Percentiles rank a stretch among this genome's conserved stretches.
Evolutionary conservation across 2,888 invertebrate species (phyloP).

Genomic region (Cheilosia variabilis): DNA sequence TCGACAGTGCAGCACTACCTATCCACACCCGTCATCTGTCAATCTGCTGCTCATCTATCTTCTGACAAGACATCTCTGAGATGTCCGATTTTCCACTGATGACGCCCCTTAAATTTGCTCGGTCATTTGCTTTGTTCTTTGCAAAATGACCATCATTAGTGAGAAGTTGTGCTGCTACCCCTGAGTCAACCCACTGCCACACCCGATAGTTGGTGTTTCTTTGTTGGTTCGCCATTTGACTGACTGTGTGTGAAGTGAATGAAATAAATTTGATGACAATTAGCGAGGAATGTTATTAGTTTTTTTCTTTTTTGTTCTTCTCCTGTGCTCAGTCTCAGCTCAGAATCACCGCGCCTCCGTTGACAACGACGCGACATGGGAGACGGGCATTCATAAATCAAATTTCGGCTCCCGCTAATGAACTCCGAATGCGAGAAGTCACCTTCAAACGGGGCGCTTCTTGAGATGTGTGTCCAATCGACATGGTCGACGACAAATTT

Average conservation of each 20-base stretch:
- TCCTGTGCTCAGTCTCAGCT: not conserved
- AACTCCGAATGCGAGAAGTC: constrained; percentile 61
- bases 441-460: constrained; percentile 30
- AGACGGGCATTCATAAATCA: constrained; percentile 63
- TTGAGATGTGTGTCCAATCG: constrained; percentile 18
- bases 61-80: not conserved
- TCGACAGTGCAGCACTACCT: too few relatives aligned
- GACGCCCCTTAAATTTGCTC: constrained; percentile 42
- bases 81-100: not conserved
- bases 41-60: constrained; percentile 12
- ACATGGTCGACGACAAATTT: constrained; percentile 34
- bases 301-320: not conserved
- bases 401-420: constrained; percentile 65
- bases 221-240: constrained; percentile 1
- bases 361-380: constrained; percentile 40
- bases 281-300: constrained; percentile 49
- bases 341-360: constrained; percentile 26
- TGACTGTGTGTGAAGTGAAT: constrained; percentile 27
- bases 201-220: constrained; percentile 19
- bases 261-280: constrained; percentile 58
- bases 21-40: constrained; percentile 10
- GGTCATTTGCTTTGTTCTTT: constrained; percentile 31
- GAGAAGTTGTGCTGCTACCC: constrained; percentile 18
- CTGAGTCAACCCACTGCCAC: constrained; percentile 54
- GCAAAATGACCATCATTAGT: constrained; percentile 58